Conservation (phyloP, 2,888 invertebrate genomes). For the Chrysodeixis includens region DNA sequence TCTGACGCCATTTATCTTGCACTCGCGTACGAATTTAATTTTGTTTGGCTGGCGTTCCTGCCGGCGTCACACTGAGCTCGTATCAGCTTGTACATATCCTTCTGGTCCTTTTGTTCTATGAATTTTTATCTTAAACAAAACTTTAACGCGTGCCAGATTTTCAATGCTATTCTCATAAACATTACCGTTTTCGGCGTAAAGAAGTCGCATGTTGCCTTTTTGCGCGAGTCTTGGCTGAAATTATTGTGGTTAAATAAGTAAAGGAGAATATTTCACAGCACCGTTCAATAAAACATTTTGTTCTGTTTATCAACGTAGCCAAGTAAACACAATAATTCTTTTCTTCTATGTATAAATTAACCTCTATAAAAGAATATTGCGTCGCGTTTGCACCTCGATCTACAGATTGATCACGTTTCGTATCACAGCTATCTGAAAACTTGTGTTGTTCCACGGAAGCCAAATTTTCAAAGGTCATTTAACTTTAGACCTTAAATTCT, state of each 20-base stretch:
- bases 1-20: conserved; percentile 9
- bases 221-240: neutral
- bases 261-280: neutral
- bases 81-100: neutral
- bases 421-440: neutral
- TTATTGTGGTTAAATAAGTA: neutral
- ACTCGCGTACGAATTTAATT: conserved; percentile 7
- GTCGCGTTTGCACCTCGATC: neutral
- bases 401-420: neutral
- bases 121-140: neutral
- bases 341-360: neutral
- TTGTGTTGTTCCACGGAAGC: neutral
- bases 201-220: neutral
- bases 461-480: neutral
- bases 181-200: neutral
- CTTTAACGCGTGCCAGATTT: conserved; percentile 5
- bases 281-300: neutral
- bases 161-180: neutral
- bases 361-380: neutral
- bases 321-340: neutral
- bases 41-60: conserved; percentile 3
- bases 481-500: conserved; percentile 1
- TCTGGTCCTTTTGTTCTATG: neutral
- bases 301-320: neutral
- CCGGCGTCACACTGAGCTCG: neutral